Evolutionary conservation across 1,140 invertebrate genomes (phyloP).

Genomic region (Leucophenga varia): DNA sequence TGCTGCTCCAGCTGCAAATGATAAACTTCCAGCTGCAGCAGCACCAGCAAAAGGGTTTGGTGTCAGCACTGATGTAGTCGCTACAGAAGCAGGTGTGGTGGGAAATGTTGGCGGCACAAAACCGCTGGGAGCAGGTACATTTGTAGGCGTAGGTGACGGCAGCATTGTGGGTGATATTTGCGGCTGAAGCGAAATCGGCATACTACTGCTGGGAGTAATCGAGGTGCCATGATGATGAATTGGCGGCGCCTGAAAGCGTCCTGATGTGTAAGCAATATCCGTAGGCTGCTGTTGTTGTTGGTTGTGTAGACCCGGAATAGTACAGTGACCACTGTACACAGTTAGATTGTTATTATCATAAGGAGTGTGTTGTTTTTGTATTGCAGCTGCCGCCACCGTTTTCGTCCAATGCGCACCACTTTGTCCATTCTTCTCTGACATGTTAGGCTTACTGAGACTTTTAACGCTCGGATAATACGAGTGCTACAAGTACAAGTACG

Average conservation of each 20-base stretch:
- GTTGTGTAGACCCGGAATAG: no score
- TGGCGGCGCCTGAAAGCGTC: constrained; percentile 43
- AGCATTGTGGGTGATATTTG: no score
- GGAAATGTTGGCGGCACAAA: constrained; percentile 44
- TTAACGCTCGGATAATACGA: no score
- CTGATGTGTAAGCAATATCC: constrained; percentile 30
- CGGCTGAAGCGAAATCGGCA: constrained; percentile 19
- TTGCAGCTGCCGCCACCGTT: constrained; percentile 28
- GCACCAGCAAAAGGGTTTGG: constrained; percentile 45
- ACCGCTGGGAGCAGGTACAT: constrained; percentile 51
- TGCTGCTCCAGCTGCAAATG: no score
- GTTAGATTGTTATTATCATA: constrained; percentile 8
- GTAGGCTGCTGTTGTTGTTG: constrained; percentile 12
- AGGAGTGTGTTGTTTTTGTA: constrained; percentile 27
- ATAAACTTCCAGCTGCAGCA: constrained; percentile 24
- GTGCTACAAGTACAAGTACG: no score
- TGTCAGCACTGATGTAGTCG: constrained; percentile 35
- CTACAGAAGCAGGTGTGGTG: constrained; percentile 15
- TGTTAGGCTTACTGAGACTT: no score
- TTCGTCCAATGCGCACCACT: constrained; percentile 47
- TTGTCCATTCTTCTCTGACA: constrained; percentile 54
- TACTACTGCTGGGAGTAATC: constrained; percentile 32
- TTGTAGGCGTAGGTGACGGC: constrained; percentile 36
- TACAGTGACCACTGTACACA: no score
- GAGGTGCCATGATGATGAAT: constrained; percentile 35